Percentiles rank a stretch among this genome's conserved stretches.
Conservation (phyloP, 2,797 vertebrate genomes). For the Periophthalmus magnuspinnatus region DNA sequence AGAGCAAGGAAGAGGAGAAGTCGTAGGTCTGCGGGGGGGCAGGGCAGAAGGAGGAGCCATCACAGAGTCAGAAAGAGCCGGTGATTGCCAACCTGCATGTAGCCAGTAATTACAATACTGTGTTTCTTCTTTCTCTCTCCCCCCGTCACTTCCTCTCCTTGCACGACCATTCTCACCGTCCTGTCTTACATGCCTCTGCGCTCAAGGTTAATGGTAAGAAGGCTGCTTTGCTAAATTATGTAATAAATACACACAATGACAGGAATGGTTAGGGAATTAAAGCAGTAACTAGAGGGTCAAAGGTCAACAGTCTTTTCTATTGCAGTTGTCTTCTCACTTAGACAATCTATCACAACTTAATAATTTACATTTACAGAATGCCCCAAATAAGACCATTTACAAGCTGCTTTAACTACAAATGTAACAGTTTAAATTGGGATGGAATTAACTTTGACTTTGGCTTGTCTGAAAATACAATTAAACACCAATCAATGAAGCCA, state of each 20-base stretch:
- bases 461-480: no score
- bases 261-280: background rate
- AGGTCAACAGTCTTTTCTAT: background rate
- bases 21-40: conserved; percentile 45
- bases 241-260: conserved; percentile 21
- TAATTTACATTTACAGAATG: no score
- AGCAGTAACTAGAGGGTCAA: background rate
- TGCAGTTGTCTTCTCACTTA: background rate
- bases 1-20: conserved; percentile 37
- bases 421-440: no score
- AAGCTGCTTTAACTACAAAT: background rate
- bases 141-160: conserved; percentile 29
- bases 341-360: background rate
- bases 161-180: conserved; percentile 55
- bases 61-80: conserved; percentile 52
- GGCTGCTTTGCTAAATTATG: conserved; percentile 44
- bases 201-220: conserved; percentile 61
- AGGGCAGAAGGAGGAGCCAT: conserved; percentile 43
- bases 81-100: conserved; percentile 69
- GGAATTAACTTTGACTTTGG: no score
- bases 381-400: background rate
- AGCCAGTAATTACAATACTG: conserved; percentile 64
- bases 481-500: background rate
- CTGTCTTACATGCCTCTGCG: conserved; percentile 50
- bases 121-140: conserved; percentile 31